These are phyloP conservation scores for Mythimna ferrago DNA, from an alignment of 2,888 invertebrate genomes.

Conservation along the genomic window DNA sequence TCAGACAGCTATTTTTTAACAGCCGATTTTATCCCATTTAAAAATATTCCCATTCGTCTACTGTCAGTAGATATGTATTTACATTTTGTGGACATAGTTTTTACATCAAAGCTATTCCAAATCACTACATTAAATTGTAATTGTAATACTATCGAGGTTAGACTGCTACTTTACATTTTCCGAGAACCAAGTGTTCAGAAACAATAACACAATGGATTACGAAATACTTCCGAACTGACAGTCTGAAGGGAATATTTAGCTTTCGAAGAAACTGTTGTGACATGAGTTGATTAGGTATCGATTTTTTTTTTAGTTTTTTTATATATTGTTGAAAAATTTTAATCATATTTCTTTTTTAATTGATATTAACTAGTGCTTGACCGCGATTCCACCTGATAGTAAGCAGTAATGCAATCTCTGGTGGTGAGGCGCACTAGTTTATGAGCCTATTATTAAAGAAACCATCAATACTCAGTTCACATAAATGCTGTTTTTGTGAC, in stretches of 20 bases:
- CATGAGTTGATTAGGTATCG: not conserved
- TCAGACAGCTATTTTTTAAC: not conserved
- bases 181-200: conserved; percentile 16
- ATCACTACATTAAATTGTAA: not conserved
- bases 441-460: not conserved
- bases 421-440: too few species aligned
- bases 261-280: conserved; percentile 13
- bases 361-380: too few species aligned
- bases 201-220: conserved; percentile 47
- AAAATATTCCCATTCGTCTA: not conserved
- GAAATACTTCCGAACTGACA: conserved; percentile 29
- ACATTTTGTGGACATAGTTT: not conserved
- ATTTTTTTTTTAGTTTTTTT: not conserved
- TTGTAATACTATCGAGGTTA: conserved; percentile 7
- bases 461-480: not conserved
- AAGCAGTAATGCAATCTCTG: too few species aligned
- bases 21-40: not conserved
- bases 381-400: too few species aligned
- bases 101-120: conserved; percentile 6
- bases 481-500: too few species aligned
- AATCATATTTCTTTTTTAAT: not conserved
- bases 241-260: conserved; percentile 1
- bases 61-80: not conserved
- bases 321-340: not conserved
- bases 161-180: conserved; percentile 19